Conservation (phyloP, 2,888 invertebrate species). For the Globia sparganii region DNA sequence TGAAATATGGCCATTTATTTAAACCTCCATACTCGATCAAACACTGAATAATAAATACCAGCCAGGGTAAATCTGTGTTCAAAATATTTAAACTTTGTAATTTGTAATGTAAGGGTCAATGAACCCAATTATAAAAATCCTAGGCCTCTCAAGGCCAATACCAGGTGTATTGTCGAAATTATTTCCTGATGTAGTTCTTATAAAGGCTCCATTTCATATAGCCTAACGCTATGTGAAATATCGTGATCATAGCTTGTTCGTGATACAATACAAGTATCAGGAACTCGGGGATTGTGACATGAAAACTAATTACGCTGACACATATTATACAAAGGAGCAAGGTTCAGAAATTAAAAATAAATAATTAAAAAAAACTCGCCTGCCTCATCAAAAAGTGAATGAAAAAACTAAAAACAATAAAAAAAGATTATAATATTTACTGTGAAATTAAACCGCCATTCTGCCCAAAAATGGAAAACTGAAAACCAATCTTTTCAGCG, state of each 20-base stretch:
- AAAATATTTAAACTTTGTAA: not conserved
- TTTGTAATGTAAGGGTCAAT: not conserved
- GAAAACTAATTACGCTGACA: not conserved
- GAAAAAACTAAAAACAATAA: too few relatives aligned
- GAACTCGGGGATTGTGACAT: not conserved
- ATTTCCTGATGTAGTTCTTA: conserved; percentile 44
- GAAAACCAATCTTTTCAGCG: too few relatives aligned
- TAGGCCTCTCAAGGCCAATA: not conserved
- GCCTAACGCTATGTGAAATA: conserved; percentile 53
- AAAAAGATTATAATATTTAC: too few relatives aligned
- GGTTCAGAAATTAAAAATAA: too few relatives aligned
- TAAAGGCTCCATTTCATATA: conserved; percentile 40
- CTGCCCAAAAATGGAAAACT: too few relatives aligned
- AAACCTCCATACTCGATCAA: not conserved
- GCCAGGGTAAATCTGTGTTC: accelerated
- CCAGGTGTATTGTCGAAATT: conserved; percentile 45
- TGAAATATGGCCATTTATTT: too few relatives aligned
- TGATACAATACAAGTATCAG: not conserved
- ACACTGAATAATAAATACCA: not conserved
- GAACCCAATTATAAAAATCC: conserved; percentile 17
- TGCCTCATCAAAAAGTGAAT: too few relatives aligned
- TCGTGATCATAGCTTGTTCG: conserved; percentile 23
- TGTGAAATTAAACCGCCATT: too few relatives aligned
- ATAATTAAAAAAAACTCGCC: too few relatives aligned
- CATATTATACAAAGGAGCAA: not conserved